These are phyloP conservation scores for Labia minor DNA, from an alignment of 2,888 invertebrate species.

Conservation along the genomic window DNA sequence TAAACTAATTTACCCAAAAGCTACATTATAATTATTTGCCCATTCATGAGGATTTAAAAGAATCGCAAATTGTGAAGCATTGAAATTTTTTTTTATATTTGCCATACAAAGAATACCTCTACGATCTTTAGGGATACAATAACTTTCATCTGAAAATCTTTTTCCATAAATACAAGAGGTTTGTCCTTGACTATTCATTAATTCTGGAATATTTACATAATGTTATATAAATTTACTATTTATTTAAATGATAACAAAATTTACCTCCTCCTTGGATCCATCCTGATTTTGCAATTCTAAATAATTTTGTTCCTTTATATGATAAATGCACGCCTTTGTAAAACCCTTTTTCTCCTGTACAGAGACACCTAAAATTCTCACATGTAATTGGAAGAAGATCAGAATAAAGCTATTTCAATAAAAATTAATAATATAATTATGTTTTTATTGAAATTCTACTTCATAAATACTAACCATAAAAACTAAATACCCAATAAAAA, in stretches of 20 bases:
- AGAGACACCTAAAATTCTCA: constrained; percentile 47
- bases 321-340: constrained; percentile 28
- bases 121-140: constrained; percentile 50
- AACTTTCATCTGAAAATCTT: constrained; percentile 52
- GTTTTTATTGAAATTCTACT: too few relatives aligned
- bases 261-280: constrained; percentile 60
- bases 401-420: constrained; percentile 41
- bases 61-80: constrained; percentile 59
- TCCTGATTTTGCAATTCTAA: constrained; percentile 53
- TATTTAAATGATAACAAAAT: background rate
- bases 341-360: constrained; percentile 36
- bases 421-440: background rate
- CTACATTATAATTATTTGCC: constrained; percentile 62
- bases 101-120: constrained; percentile 63
- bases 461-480: constrained; percentile 42
- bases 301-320: constrained; percentile 46
- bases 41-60: constrained; percentile 53
- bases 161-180: constrained; percentile 29
- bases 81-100: constrained; percentile 55
- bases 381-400: constrained; percentile 48
- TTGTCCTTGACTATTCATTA: constrained; percentile 15
- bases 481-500: constrained; percentile 42
- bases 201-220: too few relatives aligned
- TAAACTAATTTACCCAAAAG: constrained; percentile 47
- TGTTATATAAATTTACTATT: background rate